Conservation (phyloP, 2,797 vertebrate species). For the Sebastes melanostomus region DNA sequence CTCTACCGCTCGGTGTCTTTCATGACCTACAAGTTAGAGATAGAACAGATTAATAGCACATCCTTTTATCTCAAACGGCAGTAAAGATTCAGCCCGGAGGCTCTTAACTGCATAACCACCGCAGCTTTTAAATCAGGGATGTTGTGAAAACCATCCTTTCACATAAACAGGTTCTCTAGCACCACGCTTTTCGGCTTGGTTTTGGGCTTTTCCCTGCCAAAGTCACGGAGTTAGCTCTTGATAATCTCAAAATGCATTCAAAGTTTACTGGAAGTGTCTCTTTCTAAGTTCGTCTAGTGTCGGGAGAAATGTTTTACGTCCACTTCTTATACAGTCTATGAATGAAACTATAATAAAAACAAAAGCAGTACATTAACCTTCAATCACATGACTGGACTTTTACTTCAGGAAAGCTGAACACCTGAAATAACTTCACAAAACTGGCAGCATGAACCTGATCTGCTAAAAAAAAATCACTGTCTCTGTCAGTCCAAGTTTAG, state of each 20-base stretch:
- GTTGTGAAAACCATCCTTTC: slow-evolving; percentile 25
- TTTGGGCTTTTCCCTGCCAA: neutral
- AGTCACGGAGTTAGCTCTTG: neutral
- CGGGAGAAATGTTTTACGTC: neutral
- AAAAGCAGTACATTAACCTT: neutral
- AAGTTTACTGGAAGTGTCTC: neutral
- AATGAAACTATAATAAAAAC: neutral
- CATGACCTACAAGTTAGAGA: slow-evolving; percentile 35
- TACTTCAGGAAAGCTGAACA: neutral
- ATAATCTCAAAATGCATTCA: neutral
- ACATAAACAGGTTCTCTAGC: slow-evolving; percentile 4
- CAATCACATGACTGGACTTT: neutral
- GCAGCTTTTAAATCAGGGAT: slow-evolving; percentile 38
- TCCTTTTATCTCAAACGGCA: slow-evolving; percentile 50
- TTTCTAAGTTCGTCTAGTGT: neutral
- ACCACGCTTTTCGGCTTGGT: neutral
- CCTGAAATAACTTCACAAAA: neutral
- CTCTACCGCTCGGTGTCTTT: slow-evolving; percentile 27
- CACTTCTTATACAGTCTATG: no score
- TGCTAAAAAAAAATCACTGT: neutral
- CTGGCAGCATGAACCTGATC: neutral
- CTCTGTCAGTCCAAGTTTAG: neutral
- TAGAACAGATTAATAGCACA: slow-evolving; percentile 46
- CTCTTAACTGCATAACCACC: slow-evolving; percentile 20
- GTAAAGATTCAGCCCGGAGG: slow-evolving; percentile 42